phyloP scores from a whole-genome alignment of 2,797 vertebrate species.

The Tenualosa thibaudeaui region DNA sequence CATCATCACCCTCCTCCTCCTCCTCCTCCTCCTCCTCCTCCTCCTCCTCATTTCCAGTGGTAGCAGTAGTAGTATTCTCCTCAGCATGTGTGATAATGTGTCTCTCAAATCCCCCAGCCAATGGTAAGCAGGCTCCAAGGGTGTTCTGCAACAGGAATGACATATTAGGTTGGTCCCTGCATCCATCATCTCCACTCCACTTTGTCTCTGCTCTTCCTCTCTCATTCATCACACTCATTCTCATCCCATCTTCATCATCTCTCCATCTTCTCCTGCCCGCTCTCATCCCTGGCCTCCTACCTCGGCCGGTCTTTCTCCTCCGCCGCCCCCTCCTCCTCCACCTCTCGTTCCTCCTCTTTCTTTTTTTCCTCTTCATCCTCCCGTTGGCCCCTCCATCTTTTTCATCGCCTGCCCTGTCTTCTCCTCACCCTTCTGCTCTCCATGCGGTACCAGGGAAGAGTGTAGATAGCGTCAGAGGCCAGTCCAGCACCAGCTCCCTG shows the following conservation, averaged over 20 bases:
- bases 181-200: not conserved
- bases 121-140: not conserved
- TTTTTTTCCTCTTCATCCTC: not conserved
- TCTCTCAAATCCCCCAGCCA: not conserved
- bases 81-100: not conserved
- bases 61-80: not conserved
- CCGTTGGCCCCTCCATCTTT: not conserved
- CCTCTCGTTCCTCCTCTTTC: not conserved
- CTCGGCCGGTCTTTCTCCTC: not conserved
- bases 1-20: not conserved
- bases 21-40: not conserved
- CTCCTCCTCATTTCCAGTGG: not conserved
- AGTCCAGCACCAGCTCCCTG: conserved; percentile 68
- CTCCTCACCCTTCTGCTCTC: conserved; percentile 25
- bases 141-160: conserved; percentile 13
- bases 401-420: not conserved
- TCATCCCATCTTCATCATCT: not conserved
- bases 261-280: not conserved
- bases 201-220: not conserved
- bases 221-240: not conserved
- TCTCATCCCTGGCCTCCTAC: not conserved
- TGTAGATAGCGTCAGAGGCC: conserved; percentile 73
- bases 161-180: not conserved
- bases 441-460: conserved; percentile 66
- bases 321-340: not conserved